A percentile compares a stretch with the other conserved stretches of the same genome.
phyloP scores from a whole-genome alignment of 2,888 invertebrate species.

The Epicampocera succincta region DNA sequence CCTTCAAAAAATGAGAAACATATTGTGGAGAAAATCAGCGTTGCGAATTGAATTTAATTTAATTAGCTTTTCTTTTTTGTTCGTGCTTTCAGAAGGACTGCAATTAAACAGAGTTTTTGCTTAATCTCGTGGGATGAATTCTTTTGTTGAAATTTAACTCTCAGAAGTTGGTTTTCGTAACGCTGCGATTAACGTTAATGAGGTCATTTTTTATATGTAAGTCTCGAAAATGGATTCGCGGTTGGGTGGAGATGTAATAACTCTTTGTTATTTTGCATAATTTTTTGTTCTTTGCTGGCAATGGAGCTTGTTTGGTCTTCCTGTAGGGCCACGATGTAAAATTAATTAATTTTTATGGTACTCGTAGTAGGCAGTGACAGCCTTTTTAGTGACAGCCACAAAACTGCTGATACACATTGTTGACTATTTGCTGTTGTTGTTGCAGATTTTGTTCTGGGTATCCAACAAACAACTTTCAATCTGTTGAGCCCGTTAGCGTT shows the following conservation, averaged over 20 bases:
- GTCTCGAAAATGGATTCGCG: constrained; percentile 6
- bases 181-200: constrained; percentile 17
- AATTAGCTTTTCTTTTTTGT: no score
- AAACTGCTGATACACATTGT: neutral
- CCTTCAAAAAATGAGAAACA: no score
- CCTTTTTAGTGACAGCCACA: constrained; percentile 8
- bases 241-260: neutral
- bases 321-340: neutral
- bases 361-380: no score
- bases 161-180: neutral
- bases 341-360: constrained; percentile 9
- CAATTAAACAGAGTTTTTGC: constrained; percentile 4
- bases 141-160: neutral
- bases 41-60: no score
- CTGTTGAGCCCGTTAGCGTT: constrained; percentile 24
- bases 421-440: neutral
- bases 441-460: neutral
- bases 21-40: no score
- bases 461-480: constrained; percentile 47
- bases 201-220: constrained; percentile 30
- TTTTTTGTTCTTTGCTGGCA: neutral
- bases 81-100: neutral
- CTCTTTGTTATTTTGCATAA: neutral
- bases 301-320: neutral
- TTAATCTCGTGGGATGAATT: constrained; percentile 11